Evolutionary conservation across 2,888 invertebrate genomes (phyloP), one percentile per base, ranked within the genome.

Genomic region (Gibbula magus): DNA sequence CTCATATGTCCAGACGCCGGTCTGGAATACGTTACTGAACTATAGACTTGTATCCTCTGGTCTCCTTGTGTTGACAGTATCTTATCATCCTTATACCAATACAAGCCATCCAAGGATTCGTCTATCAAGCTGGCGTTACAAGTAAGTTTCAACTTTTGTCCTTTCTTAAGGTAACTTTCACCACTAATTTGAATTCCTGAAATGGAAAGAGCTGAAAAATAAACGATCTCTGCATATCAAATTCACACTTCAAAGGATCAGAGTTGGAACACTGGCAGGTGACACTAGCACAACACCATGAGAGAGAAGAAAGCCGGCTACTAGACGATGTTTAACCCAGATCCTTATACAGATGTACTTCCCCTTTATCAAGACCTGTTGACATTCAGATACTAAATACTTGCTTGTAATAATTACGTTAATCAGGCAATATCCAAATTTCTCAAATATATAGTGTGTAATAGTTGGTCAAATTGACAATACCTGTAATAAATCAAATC

Each of bases 101-200:
- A 73, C 35, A 84, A 80, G 7, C 73, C 79, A 51, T 84, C 84
- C 32, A 78, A 25, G 7, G 70, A 53, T 5, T 82, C 79, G 73
- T 83, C 84, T n/a, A 77, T 78, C 78, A 84, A 67, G 56, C 77
- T 86, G 32, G 85, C 86, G 78, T 87, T 87, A 80, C 87, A 87
- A 25, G 79, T 76, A 13, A 87, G 79, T 18, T 81, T 78, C 20
- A 87, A 82, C 4, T 70, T 78, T 8, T 81, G 77, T 20, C 87
- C 87, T 75, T 84, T 83, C 66, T 82, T 79, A 51, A 84, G 22
- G 32, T 78, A 74, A 61, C 82, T 83, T 25, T 82, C 79, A 18
- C 84, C 84, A 76, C 84, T 82, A 77, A 84, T 84, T 70, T 84
- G 83, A 66, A 84, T 84, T 35, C 82, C 84, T 84, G 82, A 54